phyloP scores from a whole-genome alignment of 2,888 invertebrate species.

The Scaptomyza polygonia region DNA sequence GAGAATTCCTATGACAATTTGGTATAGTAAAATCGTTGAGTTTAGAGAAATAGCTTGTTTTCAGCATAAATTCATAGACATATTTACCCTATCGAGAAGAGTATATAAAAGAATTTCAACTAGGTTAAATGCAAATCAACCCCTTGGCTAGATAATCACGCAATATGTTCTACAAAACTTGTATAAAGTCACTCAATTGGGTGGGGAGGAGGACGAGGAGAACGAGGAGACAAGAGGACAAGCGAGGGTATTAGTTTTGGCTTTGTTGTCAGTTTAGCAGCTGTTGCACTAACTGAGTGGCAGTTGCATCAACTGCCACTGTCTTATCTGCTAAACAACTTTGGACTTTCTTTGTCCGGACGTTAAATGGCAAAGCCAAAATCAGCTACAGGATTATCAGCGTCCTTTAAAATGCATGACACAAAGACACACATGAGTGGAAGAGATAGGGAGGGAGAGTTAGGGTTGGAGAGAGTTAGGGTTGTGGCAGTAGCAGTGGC shows the following conservation, averaged over 20 bases:
- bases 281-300: conserved; percentile 6
- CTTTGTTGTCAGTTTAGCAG: conserved; percentile 54
- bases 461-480: background rate
- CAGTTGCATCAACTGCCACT: conserved; percentile 16
- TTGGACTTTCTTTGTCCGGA: conserved; percentile 32
- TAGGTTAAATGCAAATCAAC: conserved; percentile 66
- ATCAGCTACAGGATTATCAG: conserved; percentile 63
- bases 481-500: conserved; percentile 13
- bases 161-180: conserved; percentile 26
- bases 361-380: conserved; percentile 40
- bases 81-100: background rate
- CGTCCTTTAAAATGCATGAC: conserved; percentile 55
- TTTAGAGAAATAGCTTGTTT: too few relatives aligned
- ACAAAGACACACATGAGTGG: conserved; percentile 15
- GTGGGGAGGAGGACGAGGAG: background rate
- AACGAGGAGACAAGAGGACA: conserved; percentile 26
- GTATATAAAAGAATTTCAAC: conserved; percentile 19
- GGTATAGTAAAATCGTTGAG: too few relatives aligned
- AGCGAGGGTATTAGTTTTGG: conserved; percentile 51
- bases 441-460: background rate
- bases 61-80: too few relatives aligned
- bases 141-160: conserved; percentile 46
- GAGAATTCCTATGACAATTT: background rate
- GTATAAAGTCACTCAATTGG: background rate
- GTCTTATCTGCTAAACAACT: conserved; percentile 34